Evolutionary conservation across 2,888 invertebrate species (phyloP).

Genomic region (Taphrorychus bicolor): DNA sequence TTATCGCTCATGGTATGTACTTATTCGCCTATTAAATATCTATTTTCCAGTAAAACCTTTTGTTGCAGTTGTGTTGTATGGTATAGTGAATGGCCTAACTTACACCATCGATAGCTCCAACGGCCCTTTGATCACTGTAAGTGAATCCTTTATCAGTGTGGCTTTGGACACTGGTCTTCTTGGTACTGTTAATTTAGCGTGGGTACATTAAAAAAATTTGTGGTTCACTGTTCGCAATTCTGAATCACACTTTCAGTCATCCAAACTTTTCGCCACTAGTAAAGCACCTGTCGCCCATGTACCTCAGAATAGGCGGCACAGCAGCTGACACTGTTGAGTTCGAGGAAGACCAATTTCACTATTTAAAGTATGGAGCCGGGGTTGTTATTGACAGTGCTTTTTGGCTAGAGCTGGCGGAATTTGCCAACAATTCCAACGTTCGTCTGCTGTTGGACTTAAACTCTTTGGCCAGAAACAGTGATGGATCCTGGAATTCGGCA

Average conservation of each 20-base stretch:
- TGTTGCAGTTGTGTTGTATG: neutral
- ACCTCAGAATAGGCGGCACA: slow-evolving; percentile 74
- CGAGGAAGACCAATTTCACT: slow-evolving; percentile 15
- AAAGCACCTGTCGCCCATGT: slow-evolving; percentile 67
- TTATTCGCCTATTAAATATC: too few species aligned
- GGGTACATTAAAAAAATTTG: too few species aligned
- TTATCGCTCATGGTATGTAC: too few species aligned
- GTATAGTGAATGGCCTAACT: slow-evolving; percentile 9
- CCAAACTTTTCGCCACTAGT: slow-evolving; percentile 61
- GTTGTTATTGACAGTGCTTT: slow-evolving; percentile 56
- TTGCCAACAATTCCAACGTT: slow-evolving; percentile 65
- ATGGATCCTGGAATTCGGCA: slow-evolving; percentile 68
- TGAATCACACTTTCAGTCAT: slow-evolving; percentile 50
- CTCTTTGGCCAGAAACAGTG: slow-evolving; percentile 65
- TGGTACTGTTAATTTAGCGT: slow-evolving; percentile 13
- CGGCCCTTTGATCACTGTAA: slow-evolving; percentile 5
- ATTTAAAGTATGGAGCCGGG: neutral
- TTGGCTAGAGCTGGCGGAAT: slow-evolving; percentile 69
- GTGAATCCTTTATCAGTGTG: slow-evolving; percentile 17
- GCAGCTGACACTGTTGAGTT: slow-evolving; percentile 73
- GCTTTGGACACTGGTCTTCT: slow-evolving; percentile 20
- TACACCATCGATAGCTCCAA: slow-evolving; percentile 9
- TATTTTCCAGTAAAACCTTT: too few species aligned
- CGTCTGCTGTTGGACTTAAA: slow-evolving; percentile 76
- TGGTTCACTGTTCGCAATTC: too few species aligned